A percentile compares a stretch with the other conserved stretches of the same genome.
These are phyloP conservation scores for Miichthys miiuy DNA, from an alignment of 2,797 vertebrate species.

Conservation along the genomic window DNA sequence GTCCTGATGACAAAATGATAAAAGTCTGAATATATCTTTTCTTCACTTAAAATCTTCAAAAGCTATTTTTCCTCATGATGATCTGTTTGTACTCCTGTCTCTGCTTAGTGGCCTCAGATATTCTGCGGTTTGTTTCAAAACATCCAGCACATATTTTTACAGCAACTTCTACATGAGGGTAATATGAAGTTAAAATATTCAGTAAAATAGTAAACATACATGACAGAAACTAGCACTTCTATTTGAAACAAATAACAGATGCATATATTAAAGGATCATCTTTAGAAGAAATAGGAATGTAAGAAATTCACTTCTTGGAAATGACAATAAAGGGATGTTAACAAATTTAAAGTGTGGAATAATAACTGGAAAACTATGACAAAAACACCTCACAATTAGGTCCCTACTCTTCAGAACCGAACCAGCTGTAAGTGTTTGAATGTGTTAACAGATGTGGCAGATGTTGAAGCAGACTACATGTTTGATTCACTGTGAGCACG, in stretches of 20 bases:
- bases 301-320: conserved; percentile 7
- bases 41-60: conserved; percentile 11
- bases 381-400: background rate
- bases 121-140: conserved; percentile 12
- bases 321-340: conserved; percentile 29
- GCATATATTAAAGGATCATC: background rate
- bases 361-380: conserved; percentile 11
- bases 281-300: conserved; percentile 36
- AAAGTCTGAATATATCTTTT: conserved; percentile 18
- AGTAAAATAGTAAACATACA: conserved; percentile 29
- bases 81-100: background rate
- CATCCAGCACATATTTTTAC: background rate
- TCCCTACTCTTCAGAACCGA: conserved; percentile 24
- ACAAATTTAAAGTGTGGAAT: conserved; percentile 30
- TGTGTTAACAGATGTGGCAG: background rate
- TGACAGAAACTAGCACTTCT: conserved; percentile 31
- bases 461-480: conserved; percentile 86
- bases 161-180: conserved; percentile 4
- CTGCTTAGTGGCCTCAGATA: background rate
- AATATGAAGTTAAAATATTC: conserved; percentile 16
- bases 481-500: conserved; percentile 92
- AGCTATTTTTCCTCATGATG: background rate
- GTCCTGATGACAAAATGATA: conserved; percentile 9
- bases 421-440: background rate
- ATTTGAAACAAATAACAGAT: conserved; percentile 20